These are phyloP conservation scores for Haliaeetus leucogaster DNA, from an alignment of 2,113 vertebrate species.

Conservation along the genomic window DNA sequence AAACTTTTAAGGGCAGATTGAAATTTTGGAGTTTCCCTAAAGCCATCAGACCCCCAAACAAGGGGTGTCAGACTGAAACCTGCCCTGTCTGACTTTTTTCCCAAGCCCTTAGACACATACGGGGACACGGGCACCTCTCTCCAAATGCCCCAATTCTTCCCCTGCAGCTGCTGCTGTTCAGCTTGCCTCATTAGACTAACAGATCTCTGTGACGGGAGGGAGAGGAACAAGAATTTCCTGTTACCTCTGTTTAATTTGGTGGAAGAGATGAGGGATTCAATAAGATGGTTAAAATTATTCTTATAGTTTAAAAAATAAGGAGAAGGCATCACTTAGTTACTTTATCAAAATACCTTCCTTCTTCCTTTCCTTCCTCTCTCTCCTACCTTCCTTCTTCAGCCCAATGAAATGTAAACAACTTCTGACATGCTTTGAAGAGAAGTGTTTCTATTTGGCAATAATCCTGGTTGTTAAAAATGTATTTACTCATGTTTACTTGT, in stretches of 20 bases:
- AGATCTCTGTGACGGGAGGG: background rate
- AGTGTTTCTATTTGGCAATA: background rate
- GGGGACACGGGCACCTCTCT: background rate
- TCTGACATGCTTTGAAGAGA: background rate
- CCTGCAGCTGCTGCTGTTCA: background rate
- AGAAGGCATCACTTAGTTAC: background rate
- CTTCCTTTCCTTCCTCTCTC: background rate
- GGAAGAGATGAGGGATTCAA: background rate
- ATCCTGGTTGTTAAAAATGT: background rate
- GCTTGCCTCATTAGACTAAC: background rate
- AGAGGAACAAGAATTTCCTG: background rate
- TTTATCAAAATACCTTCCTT: background rate
- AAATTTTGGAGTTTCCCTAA: background rate
- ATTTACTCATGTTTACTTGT: background rate
- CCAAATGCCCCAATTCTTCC: background rate
- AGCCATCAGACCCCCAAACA: background rate
- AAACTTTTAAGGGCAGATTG: background rate
- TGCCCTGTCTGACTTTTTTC: background rate
- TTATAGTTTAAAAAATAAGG: background rate
- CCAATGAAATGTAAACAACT: background rate
- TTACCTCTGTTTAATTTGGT: background rate
- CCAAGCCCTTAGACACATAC: accelerated
- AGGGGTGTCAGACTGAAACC: background rate
- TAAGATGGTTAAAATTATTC: background rate
- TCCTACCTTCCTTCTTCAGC: background rate